Base-by-base conservation (phyloP, 1,140 invertebrate genomes). In the Acromyrmex heyeri region DNA sequence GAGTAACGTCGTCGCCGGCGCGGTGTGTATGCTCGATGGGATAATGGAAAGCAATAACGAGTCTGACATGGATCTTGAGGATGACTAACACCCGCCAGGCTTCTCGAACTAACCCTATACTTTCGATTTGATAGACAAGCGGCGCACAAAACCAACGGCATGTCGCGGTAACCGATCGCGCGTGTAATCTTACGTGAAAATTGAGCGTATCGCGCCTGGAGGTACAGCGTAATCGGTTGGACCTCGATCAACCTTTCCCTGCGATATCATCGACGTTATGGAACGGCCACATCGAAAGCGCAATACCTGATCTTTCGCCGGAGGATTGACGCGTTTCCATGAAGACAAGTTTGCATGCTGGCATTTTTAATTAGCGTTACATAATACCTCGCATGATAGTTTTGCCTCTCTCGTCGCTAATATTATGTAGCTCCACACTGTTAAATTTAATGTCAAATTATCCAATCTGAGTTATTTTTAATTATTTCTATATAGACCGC, bases 91-190 rank as follows among this genome's bases (percentile, higher is more conserved):
- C 59, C 53, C 57, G 55, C 82, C 48, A 27, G 61, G 44, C 27
- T 30, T 27, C 10, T 65, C 30, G n/a, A 61, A 14, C 53, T 70
- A n/a, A 67, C 64, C 75, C 64, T 53, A 67, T 79, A 79, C 76
- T 79, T 86, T 86, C 64, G 85, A 79, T 69, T 86, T 81, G 85
- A 86, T 79, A 79, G 85, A 86, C 85, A 86, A 76, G 73, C 73
- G 70, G 24, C 64, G 85, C 64, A 34, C 38, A 86, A 86, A 86
- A 79, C 75, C 73, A 81, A 86, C 85, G 67, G 69, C 69, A 38
- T 83, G 85, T 86, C 69, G 44, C 30, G 59, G 62, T 79, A 86
- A 86, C 85, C 44, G 79, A 62, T n/a, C 59, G 70, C 34, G 59
- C 72, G 73, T 77, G 82, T 85, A 85, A 85, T 85, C 48, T 78